Evolutionary conservation across 2,888 invertebrate genomes (phyloP).

Genomic region (Microplitis manilae): DNA sequence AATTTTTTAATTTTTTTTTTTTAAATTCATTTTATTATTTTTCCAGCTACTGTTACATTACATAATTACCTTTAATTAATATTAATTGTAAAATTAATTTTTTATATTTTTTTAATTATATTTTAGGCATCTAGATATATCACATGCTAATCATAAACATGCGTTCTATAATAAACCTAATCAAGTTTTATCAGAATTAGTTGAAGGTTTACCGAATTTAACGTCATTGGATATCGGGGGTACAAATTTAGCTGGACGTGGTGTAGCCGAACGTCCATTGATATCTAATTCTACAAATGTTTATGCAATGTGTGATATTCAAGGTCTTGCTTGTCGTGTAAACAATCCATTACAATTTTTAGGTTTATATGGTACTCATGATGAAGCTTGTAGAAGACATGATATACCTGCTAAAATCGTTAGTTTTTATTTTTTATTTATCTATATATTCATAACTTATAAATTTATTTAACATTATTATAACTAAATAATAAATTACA

Average conservation of each 20-base stretch:
- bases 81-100: slow-evolving; percentile 67
- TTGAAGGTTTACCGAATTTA: slow-evolving; percentile 82
- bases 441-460: neutral
- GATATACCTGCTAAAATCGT: slow-evolving; percentile 93
- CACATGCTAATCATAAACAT: slow-evolving; percentile 81
- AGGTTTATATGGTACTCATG: slow-evolving; percentile 90
- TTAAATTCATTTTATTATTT: neutral
- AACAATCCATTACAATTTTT: slow-evolving; percentile 88
- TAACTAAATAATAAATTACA: slow-evolving; percentile 61
- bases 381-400: slow-evolving; percentile 91
- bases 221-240: slow-evolving; percentile 94
- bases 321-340: slow-evolving; percentile 86
- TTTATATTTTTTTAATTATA: slow-evolving; percentile 53
- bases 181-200: slow-evolving; percentile 80
- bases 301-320: slow-evolving; percentile 80
- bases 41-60: neutral
- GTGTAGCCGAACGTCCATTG: slow-evolving; percentile 76
- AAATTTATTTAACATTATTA: neutral
- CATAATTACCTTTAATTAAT: slow-evolving; percentile 74
- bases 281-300: slow-evolving; percentile 47
- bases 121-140: slow-evolving; percentile 87
- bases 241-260: slow-evolving; percentile 93
- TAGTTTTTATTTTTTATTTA: slow-evolving; percentile 60
- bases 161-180: slow-evolving; percentile 85
- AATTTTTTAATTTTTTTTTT: too few relatives aligned